Base-by-base conservation (phyloP, 1,140 invertebrate genomes). In the Drusus annulatus region DNA sequence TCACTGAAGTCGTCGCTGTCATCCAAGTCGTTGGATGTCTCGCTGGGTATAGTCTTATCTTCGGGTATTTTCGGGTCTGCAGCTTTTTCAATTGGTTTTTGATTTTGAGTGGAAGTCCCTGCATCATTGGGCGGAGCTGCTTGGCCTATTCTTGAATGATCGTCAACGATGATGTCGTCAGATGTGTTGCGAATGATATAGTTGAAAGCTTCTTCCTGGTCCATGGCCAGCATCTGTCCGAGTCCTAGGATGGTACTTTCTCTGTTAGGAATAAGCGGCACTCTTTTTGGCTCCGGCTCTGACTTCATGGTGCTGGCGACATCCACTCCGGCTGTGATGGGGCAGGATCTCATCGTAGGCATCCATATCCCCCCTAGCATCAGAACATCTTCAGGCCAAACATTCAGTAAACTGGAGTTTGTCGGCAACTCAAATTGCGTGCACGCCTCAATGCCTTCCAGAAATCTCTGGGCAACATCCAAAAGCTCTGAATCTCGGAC, bases 361-460 rank as follows among this genome's bases (percentile, higher is more conserved):
- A 94, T 93, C 94, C 95, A 97, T 36, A 98, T 90, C 16, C 96
- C 96, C 19, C 96, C 94, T 77, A 98, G 89, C 83, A 95, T 90
- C 5, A 99, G 86, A 2, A 97, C 94, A n/a, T 93, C 93, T 80
- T 93, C 93, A 0, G 94, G 94, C 97, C 97, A 99, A 52, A 92
- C 92, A 88, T 99, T 99, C 0, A 99, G 88, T 7, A 97, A 86
- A 85, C 95, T 96, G 0, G 96, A 96, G 90, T 98, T 98, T 80
- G 92, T 95, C 2, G 95, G 95, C 75, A 98, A 87, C 78, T 95
- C 91, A 86, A 98, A 98, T 28, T 91, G 88, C n/a, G 93, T 89
- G 85, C 94, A 93, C 28, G 91, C 89, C 85, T 96, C 94, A n/a
- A 98, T 86, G 51, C 93, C 95, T 85, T 95, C 93, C 52, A 98